Percentiles rank a stretch among this genome's conserved stretches.
phyloP scores from a whole-genome alignment of 2,113 vertebrate genomes.

The Gobiocypris rarus region DNA sequence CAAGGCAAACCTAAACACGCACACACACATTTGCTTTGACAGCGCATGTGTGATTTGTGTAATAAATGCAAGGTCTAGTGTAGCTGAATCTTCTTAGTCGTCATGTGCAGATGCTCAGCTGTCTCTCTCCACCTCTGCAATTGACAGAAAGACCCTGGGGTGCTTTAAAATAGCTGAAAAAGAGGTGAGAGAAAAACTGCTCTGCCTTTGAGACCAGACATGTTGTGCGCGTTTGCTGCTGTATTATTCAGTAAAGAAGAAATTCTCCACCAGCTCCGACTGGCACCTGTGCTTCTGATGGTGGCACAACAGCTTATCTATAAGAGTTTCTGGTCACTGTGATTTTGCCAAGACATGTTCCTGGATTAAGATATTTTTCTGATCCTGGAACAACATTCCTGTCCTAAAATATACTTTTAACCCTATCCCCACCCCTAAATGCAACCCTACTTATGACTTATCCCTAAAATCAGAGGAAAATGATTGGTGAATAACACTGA shows the following conservation, averaged over 20 bases:
- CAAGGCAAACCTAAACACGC: background rate
- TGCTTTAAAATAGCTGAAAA: slow-evolving; percentile 35
- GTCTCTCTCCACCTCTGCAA: slow-evolving; percentile 13
- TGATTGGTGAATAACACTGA: no score
- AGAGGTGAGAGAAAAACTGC: slow-evolving; percentile 11
- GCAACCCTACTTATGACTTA: no score
- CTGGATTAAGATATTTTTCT: no score
- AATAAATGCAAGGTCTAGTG: slow-evolving; percentile 29
- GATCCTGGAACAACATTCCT: no score
- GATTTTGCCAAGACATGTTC: no score
- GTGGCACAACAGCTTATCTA: background rate
- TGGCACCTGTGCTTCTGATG: background rate
- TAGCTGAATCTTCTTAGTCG: slow-evolving; percentile 9
- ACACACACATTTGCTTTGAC: background rate
- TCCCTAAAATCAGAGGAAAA: no score
- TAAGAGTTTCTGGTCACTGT: no score
- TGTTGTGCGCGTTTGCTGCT: background rate
- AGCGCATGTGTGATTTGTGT: background rate
- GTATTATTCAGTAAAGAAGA: slow-evolving; percentile 17
- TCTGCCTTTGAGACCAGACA: slow-evolving; percentile 13
- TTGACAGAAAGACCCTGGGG: slow-evolving; percentile 2
- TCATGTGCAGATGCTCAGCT: slow-evolving; percentile 21
- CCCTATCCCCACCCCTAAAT: no score
- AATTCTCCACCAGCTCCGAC: slow-evolving; percentile 31
- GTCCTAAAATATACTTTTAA: no score